phyloP scores from a whole-genome alignment of 2,797 vertebrate species.

The Poecilia wingei region DNA sequence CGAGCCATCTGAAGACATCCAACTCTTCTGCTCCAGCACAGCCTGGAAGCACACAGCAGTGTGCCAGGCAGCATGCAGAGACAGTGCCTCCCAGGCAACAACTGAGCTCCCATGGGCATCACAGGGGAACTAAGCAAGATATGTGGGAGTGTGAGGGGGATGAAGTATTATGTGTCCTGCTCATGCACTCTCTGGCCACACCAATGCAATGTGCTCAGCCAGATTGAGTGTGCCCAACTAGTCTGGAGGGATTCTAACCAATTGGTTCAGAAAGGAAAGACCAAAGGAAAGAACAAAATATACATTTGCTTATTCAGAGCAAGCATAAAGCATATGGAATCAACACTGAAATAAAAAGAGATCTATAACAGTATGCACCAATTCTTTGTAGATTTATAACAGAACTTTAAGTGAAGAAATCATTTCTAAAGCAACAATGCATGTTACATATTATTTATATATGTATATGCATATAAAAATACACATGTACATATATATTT shows the following conservation, averaged over 20 bases:
- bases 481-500: too few species aligned
- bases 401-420: not conserved
- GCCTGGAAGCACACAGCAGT: conserved; percentile 51
- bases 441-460: too few species aligned
- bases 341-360: not conserved
- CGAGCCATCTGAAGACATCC: conserved; percentile 67
- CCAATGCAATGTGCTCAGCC: conserved; percentile 59
- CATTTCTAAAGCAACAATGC: not conserved
- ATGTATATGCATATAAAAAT: too few species aligned
- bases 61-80: conserved; percentile 65
- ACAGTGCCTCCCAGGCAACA: conserved; percentile 71
- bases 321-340: not conserved
- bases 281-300: not conserved
- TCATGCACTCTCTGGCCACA: conserved; percentile 60
- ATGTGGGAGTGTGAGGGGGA: conserved; percentile 24
- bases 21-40: conserved; percentile 57
- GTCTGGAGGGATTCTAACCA: conserved; percentile 54
- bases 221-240: conserved; percentile 57
- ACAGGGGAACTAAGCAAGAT: conserved; percentile 47
- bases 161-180: conserved; percentile 60
- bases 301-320: not conserved
- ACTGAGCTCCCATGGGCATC: conserved; percentile 75
- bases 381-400: not conserved
- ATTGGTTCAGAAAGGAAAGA: conserved; percentile 32
- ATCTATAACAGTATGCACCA: not conserved